Base-by-base conservation (phyloP, 2,888 invertebrate species). In the Icerya purchasi region DNA sequence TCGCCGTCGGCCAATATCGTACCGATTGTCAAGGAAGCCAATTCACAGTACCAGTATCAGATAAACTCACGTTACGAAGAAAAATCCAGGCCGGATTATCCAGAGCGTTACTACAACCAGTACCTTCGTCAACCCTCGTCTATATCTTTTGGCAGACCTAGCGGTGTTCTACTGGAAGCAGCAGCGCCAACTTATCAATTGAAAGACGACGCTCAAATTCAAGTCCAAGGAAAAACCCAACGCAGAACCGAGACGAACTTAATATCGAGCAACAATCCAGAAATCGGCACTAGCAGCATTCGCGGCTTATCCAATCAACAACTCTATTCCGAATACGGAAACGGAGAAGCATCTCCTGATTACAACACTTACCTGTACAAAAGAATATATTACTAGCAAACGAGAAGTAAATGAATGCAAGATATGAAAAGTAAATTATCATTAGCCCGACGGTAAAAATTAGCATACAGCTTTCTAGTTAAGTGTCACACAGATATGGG, bases 51-150 rank as follows among this genome's bases (percentile, higher is more conserved):
- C 56, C 60, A 60, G 53, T 60, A 60, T 21, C 60, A 60, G 19
- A 60, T 60, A 8, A 60, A 60, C 22, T 60, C 60, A n/a, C 56
- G 60, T 25, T 60, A 60, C 60, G 60, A 60, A 49, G 60, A 60
- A 52, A 60, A 60, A 52, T 56, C 60, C 49, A 54, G 60, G 22
- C 60, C 60, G n/a, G 36, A 56, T 10, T 60, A 60, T 36, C 14
- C 8, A 14, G 14, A 36, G 5, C 36, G 36, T 14, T 8, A 36
- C 36, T 5, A 36, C 36, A 14, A 36, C 14, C 36, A 36, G 14
- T 14, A 51, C 2, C 25, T n/a, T 18, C 55, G 50, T 8, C 57
- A 51, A 23, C 23, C 50, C 22, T 19, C 3, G 1, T 49, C 21
- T 21, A 21, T 22, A 21, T 50, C 56, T 1, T 59, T 55, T 19